These are phyloP conservation scores for Aplidium turbinatum DNA, from an alignment of 23 tunicate species.

Conservation along the genomic window DNA sequence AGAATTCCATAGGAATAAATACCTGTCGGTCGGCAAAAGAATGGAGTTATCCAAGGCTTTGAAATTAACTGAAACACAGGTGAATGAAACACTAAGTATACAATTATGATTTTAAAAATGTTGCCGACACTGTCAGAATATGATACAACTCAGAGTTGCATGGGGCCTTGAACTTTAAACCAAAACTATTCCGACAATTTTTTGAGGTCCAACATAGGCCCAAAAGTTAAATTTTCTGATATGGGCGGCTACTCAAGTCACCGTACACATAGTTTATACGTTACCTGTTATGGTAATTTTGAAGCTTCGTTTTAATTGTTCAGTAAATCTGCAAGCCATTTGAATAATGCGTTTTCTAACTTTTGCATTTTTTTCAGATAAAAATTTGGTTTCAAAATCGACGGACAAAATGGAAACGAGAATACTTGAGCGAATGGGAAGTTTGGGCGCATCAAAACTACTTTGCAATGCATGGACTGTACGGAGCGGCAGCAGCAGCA, in stretches of 20 bases:
- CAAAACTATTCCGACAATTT: not conserved
- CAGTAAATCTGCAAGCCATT: too few species aligned
- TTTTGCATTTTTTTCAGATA: constrained; percentile 58
- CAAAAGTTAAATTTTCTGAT: too few species aligned
- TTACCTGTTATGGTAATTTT: too few species aligned
- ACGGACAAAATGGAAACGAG: constrained; percentile 99
- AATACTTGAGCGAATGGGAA: constrained; percentile 99
- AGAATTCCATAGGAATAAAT: constrained; percentile 94
- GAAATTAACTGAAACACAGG: constrained; percentile 98
- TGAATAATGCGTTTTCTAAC: not conserved
- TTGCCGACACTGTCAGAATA: not conserved
- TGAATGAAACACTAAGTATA: too few species aligned
- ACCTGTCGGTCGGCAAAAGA: constrained; percentile 95
- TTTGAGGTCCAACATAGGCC: too few species aligned
- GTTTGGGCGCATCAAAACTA: constrained; percentile 98
- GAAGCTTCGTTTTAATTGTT: too few species aligned
- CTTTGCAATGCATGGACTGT: constrained; percentile 93
- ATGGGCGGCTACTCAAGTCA: too few species aligned
- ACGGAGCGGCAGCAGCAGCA: constrained; percentile 86
- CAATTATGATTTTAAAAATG: not conserved
- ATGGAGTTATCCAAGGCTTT: constrained; percentile 97
- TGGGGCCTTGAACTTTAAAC: not conserved
- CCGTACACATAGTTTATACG: too few species aligned
- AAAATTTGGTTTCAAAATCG: constrained; percentile 99
- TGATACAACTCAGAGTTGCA: not conserved